phyloP scores from a whole-genome alignment of 1,140 invertebrate genomes.

The Drosophila orena region DNA sequence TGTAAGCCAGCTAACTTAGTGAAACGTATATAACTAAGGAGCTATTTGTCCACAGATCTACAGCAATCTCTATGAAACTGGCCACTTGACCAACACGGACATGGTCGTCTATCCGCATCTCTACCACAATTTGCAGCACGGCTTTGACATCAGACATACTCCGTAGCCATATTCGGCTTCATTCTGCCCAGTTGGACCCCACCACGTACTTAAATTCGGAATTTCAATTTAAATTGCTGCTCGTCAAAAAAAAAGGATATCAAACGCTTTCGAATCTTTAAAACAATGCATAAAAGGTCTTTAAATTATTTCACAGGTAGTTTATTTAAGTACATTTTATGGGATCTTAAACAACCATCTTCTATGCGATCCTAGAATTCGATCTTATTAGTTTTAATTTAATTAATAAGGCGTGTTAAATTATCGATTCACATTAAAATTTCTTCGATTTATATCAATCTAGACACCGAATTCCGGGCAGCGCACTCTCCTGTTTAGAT shows the following conservation, averaged over 20 bases:
- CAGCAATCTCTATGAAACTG: slow-evolving; percentile 50
- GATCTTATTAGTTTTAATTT: background rate
- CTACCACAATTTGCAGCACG: slow-evolving; percentile 61
- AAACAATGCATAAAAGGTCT: background rate
- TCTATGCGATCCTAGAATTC: too few relatives aligned
- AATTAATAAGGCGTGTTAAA: slow-evolving; percentile 18
- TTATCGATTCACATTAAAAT: slow-evolving; percentile 1
- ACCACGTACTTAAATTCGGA: slow-evolving; percentile 36
- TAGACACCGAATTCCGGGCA: background rate
- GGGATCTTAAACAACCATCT: too few relatives aligned
- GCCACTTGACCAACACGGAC: slow-evolving; percentile 73
- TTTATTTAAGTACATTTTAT: background rate
- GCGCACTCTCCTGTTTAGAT: slow-evolving; percentile 15
- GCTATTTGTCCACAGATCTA: slow-evolving; percentile 52
- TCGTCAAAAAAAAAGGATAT: background rate
- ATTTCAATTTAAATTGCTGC: slow-evolving; percentile 44
- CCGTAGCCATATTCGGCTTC: background rate
- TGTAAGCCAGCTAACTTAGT: slow-evolving; percentile 19
- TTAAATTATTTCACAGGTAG: background rate
- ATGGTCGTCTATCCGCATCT: slow-evolving; percentile 70
- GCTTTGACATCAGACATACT: slow-evolving; percentile 48
- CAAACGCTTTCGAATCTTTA: background rate
- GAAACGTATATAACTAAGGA: too few relatives aligned
- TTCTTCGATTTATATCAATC: background rate
- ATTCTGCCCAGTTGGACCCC: background rate